These are phyloP conservation scores for Trachythela sp. DNA, from an alignment of 64 coral and sea anemone genomes.

Conservation along the genomic window DNA sequence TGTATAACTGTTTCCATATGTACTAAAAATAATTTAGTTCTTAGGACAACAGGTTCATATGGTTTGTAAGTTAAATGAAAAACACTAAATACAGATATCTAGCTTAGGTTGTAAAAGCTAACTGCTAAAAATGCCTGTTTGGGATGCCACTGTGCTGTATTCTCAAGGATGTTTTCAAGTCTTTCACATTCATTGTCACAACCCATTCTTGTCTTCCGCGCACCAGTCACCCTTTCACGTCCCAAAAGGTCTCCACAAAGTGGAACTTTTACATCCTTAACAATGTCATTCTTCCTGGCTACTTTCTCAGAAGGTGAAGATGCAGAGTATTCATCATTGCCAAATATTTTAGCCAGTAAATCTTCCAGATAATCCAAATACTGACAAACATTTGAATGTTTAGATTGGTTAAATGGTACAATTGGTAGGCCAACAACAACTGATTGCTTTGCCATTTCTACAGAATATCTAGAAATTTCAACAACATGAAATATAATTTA, in stretches of 20 bases:
- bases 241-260: conserved; percentile 59
- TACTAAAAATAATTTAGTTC: neutral
- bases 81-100: no score
- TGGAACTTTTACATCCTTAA: conserved; percentile 48
- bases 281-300: conserved; percentile 14
- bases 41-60: no score
- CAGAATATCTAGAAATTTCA: conserved; percentile 53
- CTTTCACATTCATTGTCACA: conserved; percentile 51
- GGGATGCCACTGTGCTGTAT: conserved; percentile 59
- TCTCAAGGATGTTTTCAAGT: conserved; percentile 66
- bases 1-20: conserved; percentile 5
- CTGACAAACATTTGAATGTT: conserved; percentile 60
- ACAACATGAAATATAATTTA: neutral
- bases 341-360: conserved; percentile 36
- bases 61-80: no score
- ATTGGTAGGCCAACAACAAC: conserved; percentile 49
- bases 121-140: conserved; percentile 64
- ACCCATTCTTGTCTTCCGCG: conserved; percentile 62
- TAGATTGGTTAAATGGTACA: conserved; percentile 55
- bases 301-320: neutral
- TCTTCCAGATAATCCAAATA: conserved; percentile 54
- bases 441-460: conserved; percentile 52
- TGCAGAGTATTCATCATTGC: neutral
- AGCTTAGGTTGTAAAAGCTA: neutral
- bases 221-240: conserved; percentile 57